Evolutionary conservation across 2,113 vertebrate species (phyloP).

Genomic region (human (Homo sapiens)): DNA sequence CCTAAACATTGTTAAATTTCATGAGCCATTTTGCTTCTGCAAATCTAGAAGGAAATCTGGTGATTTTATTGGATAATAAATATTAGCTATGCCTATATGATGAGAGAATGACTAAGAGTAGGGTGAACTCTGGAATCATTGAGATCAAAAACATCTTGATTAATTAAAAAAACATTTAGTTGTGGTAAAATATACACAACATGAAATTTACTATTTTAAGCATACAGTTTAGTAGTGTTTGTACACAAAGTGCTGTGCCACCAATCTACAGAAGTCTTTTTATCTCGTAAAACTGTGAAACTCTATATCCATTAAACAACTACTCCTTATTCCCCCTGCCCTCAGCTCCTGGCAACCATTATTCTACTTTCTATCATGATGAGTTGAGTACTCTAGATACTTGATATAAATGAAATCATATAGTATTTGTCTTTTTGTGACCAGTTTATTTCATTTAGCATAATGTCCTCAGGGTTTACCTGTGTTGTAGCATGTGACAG

Average conservation of each 20-base stretch:
- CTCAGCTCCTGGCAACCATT: background rate
- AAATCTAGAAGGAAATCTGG: conserved; percentile 37
- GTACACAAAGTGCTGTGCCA: background rate
- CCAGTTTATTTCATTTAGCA: background rate
- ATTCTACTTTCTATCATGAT: background rate
- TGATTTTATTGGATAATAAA: conserved; percentile 9
- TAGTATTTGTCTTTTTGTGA: background rate
- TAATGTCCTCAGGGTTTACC: background rate
- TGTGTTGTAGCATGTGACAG: background rate
- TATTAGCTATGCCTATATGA: background rate
- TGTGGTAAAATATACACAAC: background rate
- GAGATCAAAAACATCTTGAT: background rate
- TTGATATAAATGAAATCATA: background rate
- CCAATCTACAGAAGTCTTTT: background rate
- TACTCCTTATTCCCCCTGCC: background rate
- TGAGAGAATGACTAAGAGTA: background rate
- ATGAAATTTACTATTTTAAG: background rate
- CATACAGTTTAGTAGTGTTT: background rate
- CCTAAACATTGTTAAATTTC: conserved; percentile 59
- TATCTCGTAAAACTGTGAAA: conserved; percentile 11
- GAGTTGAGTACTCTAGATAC: background rate
- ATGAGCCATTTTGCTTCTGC: conserved; percentile 4
- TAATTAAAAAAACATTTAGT: background rate
- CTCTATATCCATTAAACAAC: background rate
- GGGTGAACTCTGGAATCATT: background rate